A percentile compares a stretch with the other conserved stretches of the same genome.
These are phyloP conservation scores for Poecilia gillii DNA, from an alignment of 2,797 vertebrate genomes.

Conservation along the genomic window DNA sequence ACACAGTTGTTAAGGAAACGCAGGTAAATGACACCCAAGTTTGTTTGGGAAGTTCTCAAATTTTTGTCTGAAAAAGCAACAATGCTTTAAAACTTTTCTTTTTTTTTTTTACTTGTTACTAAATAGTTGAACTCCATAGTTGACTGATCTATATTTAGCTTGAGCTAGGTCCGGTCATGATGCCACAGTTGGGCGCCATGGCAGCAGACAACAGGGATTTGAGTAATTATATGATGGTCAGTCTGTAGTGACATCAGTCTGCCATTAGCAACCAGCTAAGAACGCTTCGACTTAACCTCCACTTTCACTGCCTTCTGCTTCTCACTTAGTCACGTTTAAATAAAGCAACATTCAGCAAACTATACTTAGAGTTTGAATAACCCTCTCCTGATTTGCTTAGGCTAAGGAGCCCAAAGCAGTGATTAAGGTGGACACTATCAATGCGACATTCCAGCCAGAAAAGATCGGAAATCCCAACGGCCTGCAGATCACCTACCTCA, in stretches of 20 bases:
- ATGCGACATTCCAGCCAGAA: conserved; percentile 90
- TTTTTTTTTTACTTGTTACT: background rate
- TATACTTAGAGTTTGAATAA: background rate
- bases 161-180: background rate
- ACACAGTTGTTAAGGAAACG: too few relatives aligned
- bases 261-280: background rate
- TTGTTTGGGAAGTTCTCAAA: background rate
- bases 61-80: background rate
- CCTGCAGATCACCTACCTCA: conserved; percentile 91
- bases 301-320: background rate
- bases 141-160: background rate
- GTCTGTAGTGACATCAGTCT: background rate
- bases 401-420: conserved; percentile 90
- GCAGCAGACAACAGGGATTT: background rate
- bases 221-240: background rate
- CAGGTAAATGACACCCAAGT: background rate
- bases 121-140: background rate
- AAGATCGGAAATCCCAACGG: conserved; percentile 89
- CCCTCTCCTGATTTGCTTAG: conserved; percentile 56
- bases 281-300: background rate
- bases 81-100: background rate
- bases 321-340: background rate
- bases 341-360: background rate
- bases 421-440: conserved; percentile 89
- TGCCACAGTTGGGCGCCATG: background rate